A percentile compares a stretch with the other conserved stretches of the same genome.
phyloP scores from a whole-genome alignment of 2,888 invertebrate genomes.

The Diloba caeruleocephala region DNA sequence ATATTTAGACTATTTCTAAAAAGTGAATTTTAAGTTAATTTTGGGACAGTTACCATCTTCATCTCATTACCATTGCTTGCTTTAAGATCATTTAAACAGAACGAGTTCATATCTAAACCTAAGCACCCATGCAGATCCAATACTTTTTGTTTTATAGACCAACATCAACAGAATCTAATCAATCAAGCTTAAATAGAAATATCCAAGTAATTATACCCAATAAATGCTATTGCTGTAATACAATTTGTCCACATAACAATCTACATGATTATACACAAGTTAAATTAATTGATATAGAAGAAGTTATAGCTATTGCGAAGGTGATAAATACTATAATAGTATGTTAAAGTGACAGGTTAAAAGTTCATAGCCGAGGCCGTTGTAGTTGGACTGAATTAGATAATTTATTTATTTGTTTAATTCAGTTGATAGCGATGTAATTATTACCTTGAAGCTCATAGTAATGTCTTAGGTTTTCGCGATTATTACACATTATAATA shows the following conservation, averaged over 20 bases:
- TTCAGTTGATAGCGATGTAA: constrained; percentile 7
- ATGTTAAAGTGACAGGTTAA: constrained; percentile 32
- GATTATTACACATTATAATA: too few species aligned
- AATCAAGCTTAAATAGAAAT: constrained; percentile 17
- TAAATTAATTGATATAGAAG: constrained; percentile 29
- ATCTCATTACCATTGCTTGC: too few species aligned
- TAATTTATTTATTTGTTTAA: constrained; percentile 31
- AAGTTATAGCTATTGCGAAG: constrained; percentile 23
- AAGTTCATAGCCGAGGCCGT: constrained; percentile 24
- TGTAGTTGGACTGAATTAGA: constrained; percentile 17
- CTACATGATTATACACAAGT: constrained; percentile 27
- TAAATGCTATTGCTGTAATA: constrained; percentile 15
- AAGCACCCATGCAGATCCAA: too few species aligned
- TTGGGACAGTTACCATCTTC: too few species aligned
- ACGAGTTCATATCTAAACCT: too few species aligned
- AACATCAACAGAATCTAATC: constrained; percentile 9
- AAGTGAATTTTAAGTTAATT: too few species aligned
- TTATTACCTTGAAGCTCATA: constrained; percentile 12
- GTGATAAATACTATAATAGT: constrained; percentile 33
- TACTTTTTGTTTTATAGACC: too few species aligned
- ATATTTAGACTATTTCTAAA: too few species aligned
- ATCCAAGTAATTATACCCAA: constrained; percentile 20
- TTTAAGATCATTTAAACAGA: too few species aligned
- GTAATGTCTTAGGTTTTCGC: too few species aligned
- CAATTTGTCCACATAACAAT: constrained; percentile 17